A percentile compares a stretch with the other conserved stretches of the same genome.
phyloP scores from a whole-genome alignment of 2,888 invertebrate genomes.

The Plagodis pulveraria region DNA sequence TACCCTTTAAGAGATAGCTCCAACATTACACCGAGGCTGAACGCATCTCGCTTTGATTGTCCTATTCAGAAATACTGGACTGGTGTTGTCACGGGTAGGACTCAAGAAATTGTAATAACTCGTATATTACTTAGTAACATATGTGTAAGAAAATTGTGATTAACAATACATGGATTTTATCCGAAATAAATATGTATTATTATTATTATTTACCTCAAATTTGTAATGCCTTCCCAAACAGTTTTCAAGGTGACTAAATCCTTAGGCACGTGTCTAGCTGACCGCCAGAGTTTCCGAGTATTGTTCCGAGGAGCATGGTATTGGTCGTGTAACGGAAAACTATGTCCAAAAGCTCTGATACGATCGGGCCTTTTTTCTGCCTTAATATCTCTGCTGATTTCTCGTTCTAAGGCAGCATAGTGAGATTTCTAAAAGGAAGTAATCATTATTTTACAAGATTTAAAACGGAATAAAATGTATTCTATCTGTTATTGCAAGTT shows the following conservation, averaged over 20 bases:
- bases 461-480: no score
- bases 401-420: slow-evolving; percentile 62
- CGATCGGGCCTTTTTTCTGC: slow-evolving; percentile 68
- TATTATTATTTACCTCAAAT: slow-evolving; percentile 79
- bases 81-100: no score
- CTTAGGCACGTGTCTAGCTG: slow-evolving; percentile 81
- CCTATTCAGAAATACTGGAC: no score
- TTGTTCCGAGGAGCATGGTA: slow-evolving; percentile 79
- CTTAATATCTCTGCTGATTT: slow-evolving; percentile 76
- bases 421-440: slow-evolving; percentile 55
- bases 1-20: no score
- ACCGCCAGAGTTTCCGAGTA: slow-evolving; percentile 82
- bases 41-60: no score
- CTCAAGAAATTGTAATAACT: no score
- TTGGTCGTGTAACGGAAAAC: slow-evolving; percentile 73
- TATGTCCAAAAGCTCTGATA: slow-evolving; percentile 76
- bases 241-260: slow-evolving; percentile 86
- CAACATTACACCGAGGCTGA: no score
- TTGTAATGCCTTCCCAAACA: slow-evolving; percentile 87
- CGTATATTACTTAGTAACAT: no score
- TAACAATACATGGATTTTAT: not conserved
- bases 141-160: no score
- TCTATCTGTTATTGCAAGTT: no score
- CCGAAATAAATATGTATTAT: no score
- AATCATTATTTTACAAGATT: not conserved